Evolutionary conservation across 2,888 invertebrate genomes (phyloP), one percentile per base, ranked within the genome.

Genomic region (Anorthoa munda): DNA sequence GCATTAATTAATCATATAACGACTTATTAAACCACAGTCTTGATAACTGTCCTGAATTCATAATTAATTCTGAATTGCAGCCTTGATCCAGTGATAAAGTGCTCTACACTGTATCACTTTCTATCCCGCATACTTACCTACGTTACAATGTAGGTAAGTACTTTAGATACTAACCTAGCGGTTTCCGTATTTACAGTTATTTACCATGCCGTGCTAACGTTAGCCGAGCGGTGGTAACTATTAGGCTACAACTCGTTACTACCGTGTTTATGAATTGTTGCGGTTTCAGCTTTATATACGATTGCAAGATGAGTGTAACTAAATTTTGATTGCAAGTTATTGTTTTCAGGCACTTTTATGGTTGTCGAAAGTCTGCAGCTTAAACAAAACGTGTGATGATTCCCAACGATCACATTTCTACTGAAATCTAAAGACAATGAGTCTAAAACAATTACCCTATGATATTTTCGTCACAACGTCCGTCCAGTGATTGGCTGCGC

Each of bases 381-480:
- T 13, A 4, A 59, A 31, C 11, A 46, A 58, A 64, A 21, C 11
- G 2, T 12, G 3, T 58, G 15, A 61, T 13, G 56, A 61, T 31
- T 45, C 17, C 12, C 45, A 55, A 76, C 64, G 66, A 77, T 50
- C 39, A 64, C 18, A 55, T 51, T 69, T 48, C 18, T 46, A 21
- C 12, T 2, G 31, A 70, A 65, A 17, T 73, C 31, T 45, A 13
- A 39, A 77, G 66, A 76, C 71, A 82, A 75, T 61, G 72, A 78
- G 60, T 69, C 61, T 79, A 82, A 81, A 80, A 89, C 81, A 86
- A 85, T 86, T 71, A 87, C 85, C 84, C 84, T 85, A 83, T 83
- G 81, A 87, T 88, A 86, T 89, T 88, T 89, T 84, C 75, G 82
- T 87, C 85, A 87, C 82, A 81, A 87, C 86, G 90, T 91, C 91